These are phyloP conservation scores for Thereva nobilitata DNA, from an alignment of 2,888 invertebrate genomes.

Conservation along the genomic window DNA sequence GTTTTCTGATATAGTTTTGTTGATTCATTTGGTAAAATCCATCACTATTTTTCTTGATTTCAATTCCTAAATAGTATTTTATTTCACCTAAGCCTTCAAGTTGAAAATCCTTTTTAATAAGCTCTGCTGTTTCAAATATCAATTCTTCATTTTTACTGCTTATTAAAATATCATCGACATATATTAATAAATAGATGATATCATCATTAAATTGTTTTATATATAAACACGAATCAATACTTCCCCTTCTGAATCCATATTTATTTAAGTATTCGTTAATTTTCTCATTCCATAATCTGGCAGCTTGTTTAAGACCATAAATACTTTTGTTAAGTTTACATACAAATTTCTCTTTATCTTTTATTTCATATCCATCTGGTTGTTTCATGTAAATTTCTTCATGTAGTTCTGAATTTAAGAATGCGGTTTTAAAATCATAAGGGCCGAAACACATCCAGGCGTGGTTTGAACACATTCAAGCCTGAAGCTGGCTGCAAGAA, in stretches of 20 bases:
- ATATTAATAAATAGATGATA: background rate
- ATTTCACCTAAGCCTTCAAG: conserved; percentile 29
- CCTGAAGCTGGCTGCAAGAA: too few species aligned
- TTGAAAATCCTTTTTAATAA: conserved; percentile 2
- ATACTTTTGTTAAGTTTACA: background rate
- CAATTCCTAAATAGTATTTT: conserved; percentile 27
- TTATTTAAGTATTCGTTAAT: background rate
- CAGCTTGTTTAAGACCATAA: background rate
- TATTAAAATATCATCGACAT: background rate
- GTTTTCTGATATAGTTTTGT: conserved; percentile 18
- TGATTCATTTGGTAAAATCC: background rate
- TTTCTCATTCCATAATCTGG: background rate
- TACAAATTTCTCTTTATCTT: background rate
- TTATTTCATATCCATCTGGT: background rate
- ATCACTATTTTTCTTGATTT: conserved; percentile 15
- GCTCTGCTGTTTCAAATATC: background rate
- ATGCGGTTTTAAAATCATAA: conserved; percentile 36
- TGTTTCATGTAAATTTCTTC: conserved; percentile 13
- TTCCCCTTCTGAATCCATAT: background rate
- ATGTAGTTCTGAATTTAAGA: conserved; percentile 27
- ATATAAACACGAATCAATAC: background rate
- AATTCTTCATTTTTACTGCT: background rate
- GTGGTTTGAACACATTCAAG: too few species aligned
- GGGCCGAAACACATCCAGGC: too few species aligned
- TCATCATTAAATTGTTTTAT: background rate